A percentile compares a stretch with the other conserved stretches of the same genome.
phyloP scores from a whole-genome alignment of 2,888 invertebrate genomes.

The Limnephilus rhombicus region DNA sequence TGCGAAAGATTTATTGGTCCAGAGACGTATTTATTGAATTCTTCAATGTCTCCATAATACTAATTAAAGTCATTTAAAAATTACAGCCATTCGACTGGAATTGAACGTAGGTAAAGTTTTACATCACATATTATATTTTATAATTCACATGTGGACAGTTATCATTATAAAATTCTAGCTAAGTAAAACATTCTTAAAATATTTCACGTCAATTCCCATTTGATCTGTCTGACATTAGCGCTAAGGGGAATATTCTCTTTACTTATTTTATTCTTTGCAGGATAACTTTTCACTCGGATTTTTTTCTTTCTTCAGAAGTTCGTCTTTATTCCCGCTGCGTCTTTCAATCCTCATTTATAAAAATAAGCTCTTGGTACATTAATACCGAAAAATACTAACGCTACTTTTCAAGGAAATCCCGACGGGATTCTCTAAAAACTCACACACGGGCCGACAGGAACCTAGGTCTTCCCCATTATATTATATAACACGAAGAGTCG shows the following conservation, averaged over 20 bases:
- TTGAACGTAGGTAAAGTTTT: not conserved
- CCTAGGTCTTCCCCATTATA: not conserved
- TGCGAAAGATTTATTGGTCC: too few species aligned
- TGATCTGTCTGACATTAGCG: conserved; percentile 14
- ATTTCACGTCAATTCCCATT: not conserved
- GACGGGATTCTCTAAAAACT: conserved; percentile 28
- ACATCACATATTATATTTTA: not conserved
- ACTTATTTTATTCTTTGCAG: conserved; percentile 30
- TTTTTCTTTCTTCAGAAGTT: conserved; percentile 42
- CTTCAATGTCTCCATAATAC: too few species aligned
- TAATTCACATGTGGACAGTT: not conserved
- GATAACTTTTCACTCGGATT: conserved; percentile 48
- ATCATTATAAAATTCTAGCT: not conserved
- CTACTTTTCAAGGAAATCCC: conserved; percentile 43
- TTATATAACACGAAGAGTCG: not conserved
- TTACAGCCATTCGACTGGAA: not conserved
- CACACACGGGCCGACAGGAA: conserved; percentile 12
- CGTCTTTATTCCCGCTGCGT: conserved; percentile 56
- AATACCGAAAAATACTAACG: conserved; percentile 55
- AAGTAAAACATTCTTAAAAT: not conserved
- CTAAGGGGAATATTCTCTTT: conserved; percentile 25
- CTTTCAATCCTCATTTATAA: conserved; percentile 57
- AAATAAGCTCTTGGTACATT: conserved; percentile 50
- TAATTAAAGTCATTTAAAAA: not conserved
- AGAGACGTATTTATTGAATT: too few species aligned